Conservation (phyloP, 2,113 vertebrate genomes). For the Henicopernis longicauda region DNA sequence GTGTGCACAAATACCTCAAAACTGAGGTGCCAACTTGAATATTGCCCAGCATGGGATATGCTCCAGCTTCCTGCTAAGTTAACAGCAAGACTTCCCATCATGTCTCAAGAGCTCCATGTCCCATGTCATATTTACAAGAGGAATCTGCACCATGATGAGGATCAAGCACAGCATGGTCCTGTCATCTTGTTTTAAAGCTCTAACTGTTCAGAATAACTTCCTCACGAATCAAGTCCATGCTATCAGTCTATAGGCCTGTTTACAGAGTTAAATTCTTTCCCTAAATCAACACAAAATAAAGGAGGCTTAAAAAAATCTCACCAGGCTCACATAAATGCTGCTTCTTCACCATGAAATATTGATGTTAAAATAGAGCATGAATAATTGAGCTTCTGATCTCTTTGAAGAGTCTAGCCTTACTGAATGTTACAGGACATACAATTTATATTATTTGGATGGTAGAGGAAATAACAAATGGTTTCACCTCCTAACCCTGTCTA, state of each 20-base stretch:
- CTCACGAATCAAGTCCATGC: neutral
- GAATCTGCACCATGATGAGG: neutral
- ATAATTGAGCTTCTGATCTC: neutral
- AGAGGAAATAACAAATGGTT: slow-evolving; percentile 5
- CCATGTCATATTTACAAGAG: neutral
- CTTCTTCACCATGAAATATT: neutral
- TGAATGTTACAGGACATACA: neutral
- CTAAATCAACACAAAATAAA: neutral
- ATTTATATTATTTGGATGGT: neutral
- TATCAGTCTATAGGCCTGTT: neutral
- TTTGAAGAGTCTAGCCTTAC: neutral
- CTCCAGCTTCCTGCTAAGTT: neutral
- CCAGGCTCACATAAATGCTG: neutral
- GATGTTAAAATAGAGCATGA: neutral
- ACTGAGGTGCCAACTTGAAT: neutral
- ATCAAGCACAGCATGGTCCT: neutral
- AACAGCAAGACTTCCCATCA: neutral
- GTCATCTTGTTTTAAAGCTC: neutral
- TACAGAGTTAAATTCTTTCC: neutral
- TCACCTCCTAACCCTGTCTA: neutral
- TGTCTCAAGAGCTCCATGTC: neutral
- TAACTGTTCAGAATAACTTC: neutral
- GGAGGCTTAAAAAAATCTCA: neutral
- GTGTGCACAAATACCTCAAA: neutral
- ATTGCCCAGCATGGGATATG: neutral